Conservation (phyloP, 1,140 invertebrate species). For the Papilio dardanus region DNA sequence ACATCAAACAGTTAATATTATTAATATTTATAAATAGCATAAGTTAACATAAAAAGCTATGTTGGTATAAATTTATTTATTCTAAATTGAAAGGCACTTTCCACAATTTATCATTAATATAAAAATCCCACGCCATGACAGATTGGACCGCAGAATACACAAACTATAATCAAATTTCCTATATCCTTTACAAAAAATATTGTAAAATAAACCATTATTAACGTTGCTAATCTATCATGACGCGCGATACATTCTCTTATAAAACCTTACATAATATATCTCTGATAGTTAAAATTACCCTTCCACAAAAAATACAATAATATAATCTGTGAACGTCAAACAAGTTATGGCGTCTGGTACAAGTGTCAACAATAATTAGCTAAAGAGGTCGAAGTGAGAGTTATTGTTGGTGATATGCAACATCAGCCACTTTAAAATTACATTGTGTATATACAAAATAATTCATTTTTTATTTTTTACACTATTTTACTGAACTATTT, state of each 20-base stretch:
- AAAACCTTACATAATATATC: constrained; percentile 63
- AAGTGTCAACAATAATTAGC: constrained; percentile 38
- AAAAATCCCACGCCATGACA: constrained; percentile 67
- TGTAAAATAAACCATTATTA: constrained; percentile 52
- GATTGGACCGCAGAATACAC: constrained; percentile 51
- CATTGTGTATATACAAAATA: constrained; percentile 60
- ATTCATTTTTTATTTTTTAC: constrained; percentile 66
- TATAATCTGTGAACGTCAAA: constrained; percentile 40
- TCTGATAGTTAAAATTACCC: constrained; percentile 71
- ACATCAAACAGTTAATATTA: constrained; percentile 82
- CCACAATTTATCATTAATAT: constrained; percentile 76
- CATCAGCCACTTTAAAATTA: constrained; percentile 57
- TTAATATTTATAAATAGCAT: constrained; percentile 82
- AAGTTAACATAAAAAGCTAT: constrained; percentile 82
- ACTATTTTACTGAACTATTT: constrained; percentile 68
- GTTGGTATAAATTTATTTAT: constrained; percentile 81
- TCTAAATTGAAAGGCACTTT: constrained; percentile 81
- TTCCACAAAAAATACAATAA: constrained; percentile 61
- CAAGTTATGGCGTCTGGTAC: constrained; percentile 38
- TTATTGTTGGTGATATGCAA: constrained; percentile 63
- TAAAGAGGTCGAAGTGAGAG: constrained; percentile 52
- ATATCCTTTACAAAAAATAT: constrained; percentile 46
- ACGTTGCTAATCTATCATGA: constrained; percentile 57
- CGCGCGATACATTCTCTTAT: constrained; percentile 55
- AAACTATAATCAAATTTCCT: constrained; percentile 47